Evolutionary conservation across 2,888 invertebrate genomes (phyloP).

Genomic region (Petrophora chlorosata): DNA sequence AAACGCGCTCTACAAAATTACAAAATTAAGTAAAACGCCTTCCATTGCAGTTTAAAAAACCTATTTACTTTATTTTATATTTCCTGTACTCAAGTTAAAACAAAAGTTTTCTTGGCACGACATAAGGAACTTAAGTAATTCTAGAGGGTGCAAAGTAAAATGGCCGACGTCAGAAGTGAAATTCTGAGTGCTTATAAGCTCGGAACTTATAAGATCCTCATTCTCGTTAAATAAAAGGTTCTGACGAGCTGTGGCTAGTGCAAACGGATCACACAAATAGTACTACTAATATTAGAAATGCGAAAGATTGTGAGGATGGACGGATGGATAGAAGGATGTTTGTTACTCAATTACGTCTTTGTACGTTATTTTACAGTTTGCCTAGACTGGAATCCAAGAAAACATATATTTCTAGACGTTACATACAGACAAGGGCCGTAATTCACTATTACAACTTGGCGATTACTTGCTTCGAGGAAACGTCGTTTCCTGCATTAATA

Average conservation of each 20-base stretch:
- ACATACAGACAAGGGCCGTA: no score
- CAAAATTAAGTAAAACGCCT: conserved; percentile 6
- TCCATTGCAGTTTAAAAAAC: conserved; percentile 13
- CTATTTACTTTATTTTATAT: no score
- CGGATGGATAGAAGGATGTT: no score
- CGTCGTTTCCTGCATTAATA: no score
- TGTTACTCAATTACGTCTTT: no score
- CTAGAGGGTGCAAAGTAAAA: conserved; percentile 20
- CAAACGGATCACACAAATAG: not conserved
- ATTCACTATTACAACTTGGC: no score
- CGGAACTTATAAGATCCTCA: conserved; percentile 19
- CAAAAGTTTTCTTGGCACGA: conserved; percentile 30
- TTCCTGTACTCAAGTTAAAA: conserved; percentile 21
- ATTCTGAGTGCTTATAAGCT: conserved; percentile 23
- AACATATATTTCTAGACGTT: no score
- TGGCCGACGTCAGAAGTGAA: conserved; percentile 21
- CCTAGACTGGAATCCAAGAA: no score
- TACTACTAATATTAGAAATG: not conserved
- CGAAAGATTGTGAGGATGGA: not conserved
- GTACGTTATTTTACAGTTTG: no score
- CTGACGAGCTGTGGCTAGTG: conserved; percentile 8
- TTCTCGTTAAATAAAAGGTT: conserved; percentile 13
- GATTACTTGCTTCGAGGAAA: no score
- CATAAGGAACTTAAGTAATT: conserved; percentile 25
- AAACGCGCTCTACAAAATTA: conserved; percentile 3